phyloP scores from a whole-genome alignment of 2,113 vertebrate species.

The Megaceryle maxima region DNA sequence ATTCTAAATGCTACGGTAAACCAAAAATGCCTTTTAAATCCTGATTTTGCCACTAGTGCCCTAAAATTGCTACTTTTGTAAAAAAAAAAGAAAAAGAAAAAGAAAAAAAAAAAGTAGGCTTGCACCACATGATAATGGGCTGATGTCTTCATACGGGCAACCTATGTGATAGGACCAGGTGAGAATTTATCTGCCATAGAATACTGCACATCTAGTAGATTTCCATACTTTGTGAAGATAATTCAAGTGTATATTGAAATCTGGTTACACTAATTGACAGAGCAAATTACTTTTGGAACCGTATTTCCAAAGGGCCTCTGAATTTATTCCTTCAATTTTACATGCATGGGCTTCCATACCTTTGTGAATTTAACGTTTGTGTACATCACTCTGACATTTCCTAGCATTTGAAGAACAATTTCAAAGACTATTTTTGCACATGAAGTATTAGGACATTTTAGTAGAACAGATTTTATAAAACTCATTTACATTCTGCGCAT shows the following conservation, averaged over 20 bases:
- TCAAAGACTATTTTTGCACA: constrained; percentile 2
- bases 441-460: neutral
- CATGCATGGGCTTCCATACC: neutral
- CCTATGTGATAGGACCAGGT: neutral
- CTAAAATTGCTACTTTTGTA: neutral
- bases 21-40: neutral
- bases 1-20: neutral
- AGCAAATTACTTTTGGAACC: neutral
- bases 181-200: neutral
- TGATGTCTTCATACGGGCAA: neutral
- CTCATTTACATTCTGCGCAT: neutral
- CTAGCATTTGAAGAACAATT: constrained; percentile 21
- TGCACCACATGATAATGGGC: neutral
- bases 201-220: neutral
- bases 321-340: constrained; percentile 43
- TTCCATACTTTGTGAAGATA: neutral
- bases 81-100: neutral
- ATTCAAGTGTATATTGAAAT: constrained; percentile 37
- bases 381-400: neutral
- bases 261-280: neutral
- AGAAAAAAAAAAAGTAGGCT: neutral
- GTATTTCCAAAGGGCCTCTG: neutral
- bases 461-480: neutral
- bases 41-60: neutral
- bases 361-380: constrained; percentile 33